Percentiles rank a stretch among this genome's conserved stretches.
phyloP scores from a whole-genome alignment of 2,113 vertebrate species.

The Dolichallabes microphthalmus region DNA sequence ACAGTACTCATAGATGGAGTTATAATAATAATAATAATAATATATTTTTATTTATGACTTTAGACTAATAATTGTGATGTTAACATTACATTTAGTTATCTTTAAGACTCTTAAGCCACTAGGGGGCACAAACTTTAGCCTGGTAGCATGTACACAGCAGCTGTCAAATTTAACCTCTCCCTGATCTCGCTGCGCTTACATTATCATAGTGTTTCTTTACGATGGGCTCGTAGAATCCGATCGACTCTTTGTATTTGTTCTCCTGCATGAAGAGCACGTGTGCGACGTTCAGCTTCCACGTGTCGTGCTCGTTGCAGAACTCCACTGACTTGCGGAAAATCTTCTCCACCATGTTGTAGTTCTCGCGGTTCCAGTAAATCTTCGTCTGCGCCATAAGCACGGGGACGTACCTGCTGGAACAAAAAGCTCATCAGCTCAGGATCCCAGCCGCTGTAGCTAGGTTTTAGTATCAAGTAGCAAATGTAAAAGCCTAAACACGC shows the following conservation, averaged over 20 bases:
- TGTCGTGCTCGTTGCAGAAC: constrained; percentile 88
- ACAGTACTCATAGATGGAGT: background rate
- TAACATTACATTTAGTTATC: too few relatives aligned
- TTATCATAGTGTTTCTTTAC: constrained; percentile 93
- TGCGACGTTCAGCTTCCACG: constrained; percentile 94
- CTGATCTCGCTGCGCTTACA: constrained; percentile 64
- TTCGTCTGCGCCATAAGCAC: constrained; percentile 93
- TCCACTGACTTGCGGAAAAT: constrained; percentile 92
- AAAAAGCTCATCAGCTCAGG: background rate
- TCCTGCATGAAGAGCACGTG: constrained; percentile 97
- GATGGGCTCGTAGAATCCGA: constrained; percentile 92
- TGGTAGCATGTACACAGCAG: too few relatives aligned
- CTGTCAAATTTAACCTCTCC: too few relatives aligned
- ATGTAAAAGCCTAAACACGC: constrained; percentile 40
- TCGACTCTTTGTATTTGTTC: constrained; percentile 93
- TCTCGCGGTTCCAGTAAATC: constrained; percentile 96
- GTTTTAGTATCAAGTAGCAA: background rate
- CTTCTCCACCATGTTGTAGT: constrained; percentile 92
- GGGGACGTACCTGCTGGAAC: constrained; percentile 76
- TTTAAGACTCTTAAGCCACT: too few relatives aligned
- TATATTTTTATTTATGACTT: background rate
- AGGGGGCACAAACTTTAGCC: too few relatives aligned
- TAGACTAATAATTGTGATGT: background rate
- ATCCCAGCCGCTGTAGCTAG: background rate
- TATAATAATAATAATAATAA: background rate